Evolutionary conservation across 2,888 invertebrate species (phyloP).

Genomic region (Limnephilus rhombicus): DNA sequence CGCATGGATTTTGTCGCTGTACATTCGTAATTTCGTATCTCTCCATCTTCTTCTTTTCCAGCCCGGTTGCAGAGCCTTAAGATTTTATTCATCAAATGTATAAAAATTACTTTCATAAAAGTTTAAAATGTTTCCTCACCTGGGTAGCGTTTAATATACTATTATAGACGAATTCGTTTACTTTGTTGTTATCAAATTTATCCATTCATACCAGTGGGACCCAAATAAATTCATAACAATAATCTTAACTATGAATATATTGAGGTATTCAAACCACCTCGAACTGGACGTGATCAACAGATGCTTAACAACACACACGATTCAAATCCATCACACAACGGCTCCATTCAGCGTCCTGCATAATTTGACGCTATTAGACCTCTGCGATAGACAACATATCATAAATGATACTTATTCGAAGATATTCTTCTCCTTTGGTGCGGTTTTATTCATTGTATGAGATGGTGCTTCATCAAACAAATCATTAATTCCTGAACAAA

Average conservation of each 20-base stretch:
- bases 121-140: background rate
- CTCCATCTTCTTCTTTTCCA: too few relatives aligned
- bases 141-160: background rate
- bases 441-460: background rate
- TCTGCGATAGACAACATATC: background rate
- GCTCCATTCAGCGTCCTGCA: background rate
- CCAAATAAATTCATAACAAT: background rate
- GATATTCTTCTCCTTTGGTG: constrained; percentile 27
- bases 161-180: background rate
- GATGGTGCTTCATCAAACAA: constrained; percentile 45
- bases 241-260: background rate
- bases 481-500: constrained; percentile 39
- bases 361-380: background rate
- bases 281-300: background rate
- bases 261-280: background rate
- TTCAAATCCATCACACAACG: background rate
- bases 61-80: too few relatives aligned
- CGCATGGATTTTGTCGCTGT: too few relatives aligned
- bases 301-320: background rate
- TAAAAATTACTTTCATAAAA: too few relatives aligned
- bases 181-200: background rate
- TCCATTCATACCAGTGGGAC: background rate
- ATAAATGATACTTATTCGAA: background rate
- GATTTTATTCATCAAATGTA: too few relatives aligned
- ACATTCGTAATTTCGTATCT: too few relatives aligned